phyloP scores from a whole-genome alignment of 2,797 vertebrate genomes.

The Varecia variegata region DNA sequence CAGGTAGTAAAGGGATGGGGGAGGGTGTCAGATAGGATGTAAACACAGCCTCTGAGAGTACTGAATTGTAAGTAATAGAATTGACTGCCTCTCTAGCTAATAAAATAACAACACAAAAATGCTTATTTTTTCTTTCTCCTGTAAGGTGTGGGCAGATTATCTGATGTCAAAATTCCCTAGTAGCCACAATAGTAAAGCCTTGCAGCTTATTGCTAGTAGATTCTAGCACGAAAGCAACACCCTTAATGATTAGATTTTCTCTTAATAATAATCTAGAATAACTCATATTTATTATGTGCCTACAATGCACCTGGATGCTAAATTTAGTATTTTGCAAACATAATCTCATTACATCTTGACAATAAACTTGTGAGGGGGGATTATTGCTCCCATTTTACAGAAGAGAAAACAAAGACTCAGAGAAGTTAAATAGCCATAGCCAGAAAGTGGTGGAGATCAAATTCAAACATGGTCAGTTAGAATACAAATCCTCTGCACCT shows the following conservation, averaged over 20 bases:
- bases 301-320: neutral
- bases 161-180: neutral
- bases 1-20: neutral
- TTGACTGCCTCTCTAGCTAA: neutral
- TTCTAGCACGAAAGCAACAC: neutral
- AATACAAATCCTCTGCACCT: neutral
- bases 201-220: neutral
- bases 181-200: neutral
- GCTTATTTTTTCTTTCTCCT: conserved; percentile 21
- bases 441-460: neutral
- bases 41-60: neutral
- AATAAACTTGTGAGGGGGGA: neutral
- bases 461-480: neutral
- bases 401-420: neutral
- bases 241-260: neutral
- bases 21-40: neutral
- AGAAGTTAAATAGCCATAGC: neutral
- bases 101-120: neutral
- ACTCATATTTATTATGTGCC: neutral
- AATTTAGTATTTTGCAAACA: neutral
- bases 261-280: neutral
- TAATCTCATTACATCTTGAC: neutral
- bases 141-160: neutral
- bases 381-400: neutral
- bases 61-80: conserved; percentile 26